A percentile compares a stretch with the other conserved stretches of the same genome.
phyloP scores from a whole-genome alignment of 2,888 invertebrate species.

The Taphrorychus bicolor region DNA sequence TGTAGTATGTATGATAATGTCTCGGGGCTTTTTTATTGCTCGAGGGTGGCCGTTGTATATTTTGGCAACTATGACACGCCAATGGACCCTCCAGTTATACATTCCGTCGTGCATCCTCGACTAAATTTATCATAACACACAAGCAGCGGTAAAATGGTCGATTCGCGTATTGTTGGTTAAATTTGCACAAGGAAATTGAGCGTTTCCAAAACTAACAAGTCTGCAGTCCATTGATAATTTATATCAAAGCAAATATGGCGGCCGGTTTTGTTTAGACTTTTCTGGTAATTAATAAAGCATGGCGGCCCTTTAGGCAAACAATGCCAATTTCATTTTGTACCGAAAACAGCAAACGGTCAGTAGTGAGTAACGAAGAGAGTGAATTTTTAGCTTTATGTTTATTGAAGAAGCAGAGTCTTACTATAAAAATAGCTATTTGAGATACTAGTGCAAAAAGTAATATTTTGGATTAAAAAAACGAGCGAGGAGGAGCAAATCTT shows the following conservation, averaged over 20 bases:
- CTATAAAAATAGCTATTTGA: too few relatives aligned
- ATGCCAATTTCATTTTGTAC: background rate
- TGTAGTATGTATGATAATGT: conserved; percentile 6
- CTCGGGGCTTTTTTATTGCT: conserved; percentile 5
- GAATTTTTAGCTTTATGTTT: too few relatives aligned
- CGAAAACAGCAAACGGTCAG: too few relatives aligned
- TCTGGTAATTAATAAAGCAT: conserved; percentile 21
- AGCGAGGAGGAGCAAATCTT: too few relatives aligned
- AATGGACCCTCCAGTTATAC: too few relatives aligned
- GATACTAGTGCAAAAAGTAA: too few relatives aligned
- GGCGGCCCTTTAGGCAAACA: conserved; percentile 3
- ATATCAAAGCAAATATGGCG: conserved; percentile 23
- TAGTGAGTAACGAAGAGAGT: too few relatives aligned
- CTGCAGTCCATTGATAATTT: conserved; percentile 23
- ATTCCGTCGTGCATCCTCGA: background rate
- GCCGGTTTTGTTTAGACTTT: conserved; percentile 26
- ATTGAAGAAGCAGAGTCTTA: too few relatives aligned
- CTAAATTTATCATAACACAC: conserved; percentile 7
- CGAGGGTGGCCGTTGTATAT: background rate
- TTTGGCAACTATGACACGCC: conserved; percentile 1
- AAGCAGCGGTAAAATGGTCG: conserved; percentile 10
- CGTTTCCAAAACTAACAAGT: conserved; percentile 28
- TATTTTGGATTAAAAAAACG: too few relatives aligned
- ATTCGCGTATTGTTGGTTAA: conserved; percentile 16
- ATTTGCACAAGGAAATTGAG: conserved; percentile 34